phyloP scores from a whole-genome alignment of 2,113 vertebrate genomes.

The Megaceryle torquata region DNA sequence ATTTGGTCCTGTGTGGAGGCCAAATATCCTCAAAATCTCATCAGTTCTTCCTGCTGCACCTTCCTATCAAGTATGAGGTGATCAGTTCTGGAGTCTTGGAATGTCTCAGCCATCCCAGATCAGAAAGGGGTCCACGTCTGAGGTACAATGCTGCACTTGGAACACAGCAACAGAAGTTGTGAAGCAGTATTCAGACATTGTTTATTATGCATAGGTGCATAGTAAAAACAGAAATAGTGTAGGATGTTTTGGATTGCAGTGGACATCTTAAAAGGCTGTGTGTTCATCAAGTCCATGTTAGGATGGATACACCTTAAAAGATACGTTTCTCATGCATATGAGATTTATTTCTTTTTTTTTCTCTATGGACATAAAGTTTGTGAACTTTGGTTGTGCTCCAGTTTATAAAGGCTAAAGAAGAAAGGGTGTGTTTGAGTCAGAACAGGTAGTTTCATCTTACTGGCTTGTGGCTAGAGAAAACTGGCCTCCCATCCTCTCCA shows the following conservation, averaged over 20 bases:
- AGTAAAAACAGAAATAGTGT: background rate
- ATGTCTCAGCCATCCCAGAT: background rate
- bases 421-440: background rate
- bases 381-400: background rate
- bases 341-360: background rate
- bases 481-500: background rate
- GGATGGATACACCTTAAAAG: background rate
- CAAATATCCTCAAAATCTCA: background rate
- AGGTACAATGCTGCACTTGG: background rate
- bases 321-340: fast-evolving
- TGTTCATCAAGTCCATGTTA: background rate
- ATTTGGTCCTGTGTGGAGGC: background rate
- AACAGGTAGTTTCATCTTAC: background rate
- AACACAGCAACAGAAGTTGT: background rate
- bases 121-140: background rate
- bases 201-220: background rate
- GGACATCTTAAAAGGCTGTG: fast-evolving
- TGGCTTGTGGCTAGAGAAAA: background rate
- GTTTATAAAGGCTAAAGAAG: background rate
- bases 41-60: background rate
- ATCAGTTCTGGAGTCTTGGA: background rate
- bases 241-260: background rate
- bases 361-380: background rate
- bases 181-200: background rate
- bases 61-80: background rate